Conservation (phyloP, 2,888 invertebrate genomes). For the Mythimna ferrago region DNA sequence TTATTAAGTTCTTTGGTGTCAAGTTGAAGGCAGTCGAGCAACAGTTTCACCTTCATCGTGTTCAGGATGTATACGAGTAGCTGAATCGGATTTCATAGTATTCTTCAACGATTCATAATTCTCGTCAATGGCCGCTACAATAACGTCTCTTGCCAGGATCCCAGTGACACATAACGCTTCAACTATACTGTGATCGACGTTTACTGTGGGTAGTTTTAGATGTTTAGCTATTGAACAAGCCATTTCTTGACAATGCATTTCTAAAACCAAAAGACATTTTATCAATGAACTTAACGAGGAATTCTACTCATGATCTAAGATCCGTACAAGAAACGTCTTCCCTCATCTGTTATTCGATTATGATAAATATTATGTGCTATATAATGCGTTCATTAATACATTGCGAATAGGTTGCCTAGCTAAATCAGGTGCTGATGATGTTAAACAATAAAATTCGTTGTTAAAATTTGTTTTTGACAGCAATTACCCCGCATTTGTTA, state of each 20-base stretch:
- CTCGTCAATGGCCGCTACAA: conserved; percentile 77
- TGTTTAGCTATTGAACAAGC: conserved; percentile 83
- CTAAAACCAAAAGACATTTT: conserved; percentile 66
- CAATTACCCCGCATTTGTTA: too few relatives aligned
- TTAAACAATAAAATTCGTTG: too few relatives aligned
- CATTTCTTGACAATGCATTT: conserved; percentile 83
- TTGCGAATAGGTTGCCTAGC: too few relatives aligned
- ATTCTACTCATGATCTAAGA: too few relatives aligned
- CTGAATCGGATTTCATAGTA: conserved; percentile 60
- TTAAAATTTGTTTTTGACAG: too few relatives aligned
- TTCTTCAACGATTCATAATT: conserved; percentile 73
- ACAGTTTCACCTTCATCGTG: conserved; percentile 71
- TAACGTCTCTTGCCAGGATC: conserved; percentile 72
- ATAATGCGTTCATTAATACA: too few relatives aligned
- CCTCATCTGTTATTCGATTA: too few relatives aligned
- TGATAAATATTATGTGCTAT: too few relatives aligned
- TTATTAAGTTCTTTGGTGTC: not conserved
- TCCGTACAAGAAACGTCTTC: too few relatives aligned
- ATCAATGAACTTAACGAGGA: not conserved
- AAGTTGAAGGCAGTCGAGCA: not conserved
- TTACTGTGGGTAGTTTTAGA: conserved; percentile 84
- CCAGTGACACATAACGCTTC: conserved; percentile 81
- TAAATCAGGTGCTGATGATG: too few relatives aligned
- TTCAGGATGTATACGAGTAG: conserved; percentile 61
- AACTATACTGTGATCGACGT: conserved; percentile 87